Conservation (phyloP, 1,140 invertebrate species). For the Philaenus spumarius region DNA sequence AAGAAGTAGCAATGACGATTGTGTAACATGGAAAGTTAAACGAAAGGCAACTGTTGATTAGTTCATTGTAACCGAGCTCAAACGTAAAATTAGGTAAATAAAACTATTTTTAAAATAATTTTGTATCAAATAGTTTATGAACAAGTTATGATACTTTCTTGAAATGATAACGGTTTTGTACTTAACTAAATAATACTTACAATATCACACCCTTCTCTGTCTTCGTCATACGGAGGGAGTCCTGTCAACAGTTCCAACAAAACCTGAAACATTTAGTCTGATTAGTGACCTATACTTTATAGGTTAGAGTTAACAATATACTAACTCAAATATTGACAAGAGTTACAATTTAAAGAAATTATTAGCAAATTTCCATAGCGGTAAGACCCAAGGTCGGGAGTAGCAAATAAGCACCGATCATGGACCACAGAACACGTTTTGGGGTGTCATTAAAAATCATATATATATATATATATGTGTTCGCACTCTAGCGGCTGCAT, state of each 20-base stretch:
- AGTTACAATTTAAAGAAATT: no score
- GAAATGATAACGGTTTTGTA: conserved; percentile 33
- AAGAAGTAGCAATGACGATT: neutral
- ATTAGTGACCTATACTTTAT: no score
- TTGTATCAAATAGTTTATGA: neutral
- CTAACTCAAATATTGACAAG: no score
- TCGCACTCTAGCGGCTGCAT: no score
- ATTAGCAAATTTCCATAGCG: no score
- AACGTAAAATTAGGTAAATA: neutral
- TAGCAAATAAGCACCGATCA: no score
- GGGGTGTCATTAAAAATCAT: no score
- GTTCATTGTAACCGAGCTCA: neutral
- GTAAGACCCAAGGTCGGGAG: no score
- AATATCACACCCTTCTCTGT: conserved; percentile 45
- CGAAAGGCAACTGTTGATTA: neutral
- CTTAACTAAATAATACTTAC: conserved; percentile 34
- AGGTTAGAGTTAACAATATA: no score
- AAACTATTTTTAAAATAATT: neutral
- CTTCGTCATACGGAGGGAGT: conserved; percentile 50
- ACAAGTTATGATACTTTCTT: conserved; percentile 12
- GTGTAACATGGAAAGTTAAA: neutral
- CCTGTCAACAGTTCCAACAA: conserved; percentile 62
- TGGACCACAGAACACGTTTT: no score
- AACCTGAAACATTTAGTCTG: no score
- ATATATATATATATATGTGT: conserved; percentile 5